Conservation (phyloP, 37 sponge, comb jelly and placozoan species). For the Bolinopsis microptera region DNA sequence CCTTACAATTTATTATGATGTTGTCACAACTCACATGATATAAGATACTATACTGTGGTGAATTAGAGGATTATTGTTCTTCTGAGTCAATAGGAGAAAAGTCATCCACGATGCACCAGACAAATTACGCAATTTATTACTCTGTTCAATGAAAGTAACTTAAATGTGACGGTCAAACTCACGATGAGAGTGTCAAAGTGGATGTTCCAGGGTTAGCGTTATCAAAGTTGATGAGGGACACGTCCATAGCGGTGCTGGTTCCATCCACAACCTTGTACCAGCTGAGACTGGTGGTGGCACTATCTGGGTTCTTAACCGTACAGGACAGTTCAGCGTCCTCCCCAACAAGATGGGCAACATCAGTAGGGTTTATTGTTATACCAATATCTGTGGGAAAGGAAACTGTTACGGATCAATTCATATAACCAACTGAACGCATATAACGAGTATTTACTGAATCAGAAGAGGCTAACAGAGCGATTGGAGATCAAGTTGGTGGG, state of each 20-base stretch:
- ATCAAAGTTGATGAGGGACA: background rate
- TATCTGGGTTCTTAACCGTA: background rate
- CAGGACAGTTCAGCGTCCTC: background rate
- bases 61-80: too few relatives aligned
- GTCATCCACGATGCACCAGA: too few relatives aligned
- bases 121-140: too few relatives aligned
- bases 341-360: background rate
- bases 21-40: too few relatives aligned
- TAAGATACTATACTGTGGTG: too few relatives aligned
- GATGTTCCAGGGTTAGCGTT: background rate
- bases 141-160: too few relatives aligned
- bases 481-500: too few relatives aligned
- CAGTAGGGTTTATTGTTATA: background rate
- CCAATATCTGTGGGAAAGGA: constrained; percentile 22
- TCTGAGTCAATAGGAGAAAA: too few relatives aligned
- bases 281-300: background rate
- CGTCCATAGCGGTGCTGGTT: background rate
- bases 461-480: too few relatives aligned
- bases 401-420: background rate
- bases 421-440: too few relatives aligned
- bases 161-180: background rate
- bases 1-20: too few relatives aligned
- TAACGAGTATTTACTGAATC: background rate
- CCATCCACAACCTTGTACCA: background rate
- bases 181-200: background rate